Evolutionary conservation across 1,140 invertebrate genomes (phyloP).

Genomic region (Amphibalanus amphitrite): DNA sequence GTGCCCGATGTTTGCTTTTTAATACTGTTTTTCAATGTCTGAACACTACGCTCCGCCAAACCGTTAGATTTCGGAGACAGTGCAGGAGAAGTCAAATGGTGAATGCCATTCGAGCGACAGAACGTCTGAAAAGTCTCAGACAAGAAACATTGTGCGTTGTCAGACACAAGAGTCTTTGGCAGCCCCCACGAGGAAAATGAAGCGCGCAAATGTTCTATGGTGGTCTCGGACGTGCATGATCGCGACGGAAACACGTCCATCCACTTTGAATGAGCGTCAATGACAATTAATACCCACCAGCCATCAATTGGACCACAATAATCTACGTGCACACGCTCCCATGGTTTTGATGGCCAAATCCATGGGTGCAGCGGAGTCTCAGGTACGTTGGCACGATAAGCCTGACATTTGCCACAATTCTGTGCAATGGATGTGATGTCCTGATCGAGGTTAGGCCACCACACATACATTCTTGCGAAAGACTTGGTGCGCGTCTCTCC

Average conservation of each 20-base stretch:
- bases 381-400: background rate
- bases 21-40: background rate
- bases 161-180: background rate
- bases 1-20: background rate
- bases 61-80: background rate
- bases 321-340: background rate
- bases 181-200: background rate
- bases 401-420: background rate
- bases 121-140: background rate
- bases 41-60: background rate
- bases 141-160: background rate
- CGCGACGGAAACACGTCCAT: background rate
- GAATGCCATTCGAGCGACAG: background rate
- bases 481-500: background rate
- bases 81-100: background rate
- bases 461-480: background rate
- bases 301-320: background rate
- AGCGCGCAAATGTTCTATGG: background rate
- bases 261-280: background rate
- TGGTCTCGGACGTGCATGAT: background rate
- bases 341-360: background rate
- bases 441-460: background rate
- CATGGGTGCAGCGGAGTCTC: background rate
- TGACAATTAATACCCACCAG: background rate
- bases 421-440: background rate